Percentiles rank a stretch among this genome's conserved stretches.
phyloP scores from a whole-genome alignment of 1,140 invertebrate species.

The Megathymus violae region DNA sequence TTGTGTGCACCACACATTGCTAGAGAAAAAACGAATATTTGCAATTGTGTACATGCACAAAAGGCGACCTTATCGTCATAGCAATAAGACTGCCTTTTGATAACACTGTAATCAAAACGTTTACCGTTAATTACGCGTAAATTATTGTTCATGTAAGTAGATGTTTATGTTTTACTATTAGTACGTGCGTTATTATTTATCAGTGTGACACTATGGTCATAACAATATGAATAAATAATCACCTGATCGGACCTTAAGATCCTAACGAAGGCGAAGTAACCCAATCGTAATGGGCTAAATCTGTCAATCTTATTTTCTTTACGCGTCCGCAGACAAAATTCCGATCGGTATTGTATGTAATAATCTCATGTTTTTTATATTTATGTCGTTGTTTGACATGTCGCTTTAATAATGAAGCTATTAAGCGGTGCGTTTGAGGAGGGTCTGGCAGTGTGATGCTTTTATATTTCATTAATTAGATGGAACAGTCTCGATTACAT shows the following conservation, averaged over 20 bases:
- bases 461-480: slow-evolving; percentile 21
- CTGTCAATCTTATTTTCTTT: slow-evolving; percentile 28
- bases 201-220: too few species aligned
- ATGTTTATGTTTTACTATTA: too few species aligned
- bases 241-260: neutral
- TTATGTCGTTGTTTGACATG: slow-evolving; percentile 20
- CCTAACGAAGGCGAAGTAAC: slow-evolving; percentile 9
- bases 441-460: slow-evolving; percentile 24
- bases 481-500: slow-evolving; percentile 24
- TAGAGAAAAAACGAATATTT: too few species aligned
- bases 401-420: slow-evolving; percentile 27
- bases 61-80: too few species aligned
- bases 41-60: too few species aligned
- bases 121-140: too few species aligned
- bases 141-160: too few species aligned
- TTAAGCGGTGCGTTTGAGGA: slow-evolving; percentile 30
- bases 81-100: too few species aligned
- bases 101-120: too few species aligned
- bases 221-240: neutral
- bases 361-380: slow-evolving; percentile 15
- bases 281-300: slow-evolving; percentile 14
- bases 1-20: too few species aligned
- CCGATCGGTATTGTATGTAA: slow-evolving; percentile 6
- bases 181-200: too few species aligned
- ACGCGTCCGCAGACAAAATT: slow-evolving; percentile 14